Conservation (phyloP, 2,797 vertebrate genomes). For the Kryptopterus vitreolus region DNA sequence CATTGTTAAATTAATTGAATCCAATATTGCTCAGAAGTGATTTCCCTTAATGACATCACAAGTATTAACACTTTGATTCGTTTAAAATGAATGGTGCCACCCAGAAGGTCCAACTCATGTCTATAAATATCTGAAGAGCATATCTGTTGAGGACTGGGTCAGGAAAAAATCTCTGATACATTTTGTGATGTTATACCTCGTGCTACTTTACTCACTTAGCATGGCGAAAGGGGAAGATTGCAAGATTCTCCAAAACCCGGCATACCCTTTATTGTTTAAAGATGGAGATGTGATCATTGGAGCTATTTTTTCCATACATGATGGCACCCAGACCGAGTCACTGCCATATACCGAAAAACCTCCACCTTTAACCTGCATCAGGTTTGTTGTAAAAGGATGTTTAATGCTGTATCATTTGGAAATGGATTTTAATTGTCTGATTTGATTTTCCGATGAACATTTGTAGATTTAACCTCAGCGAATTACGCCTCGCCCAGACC, state of each 20-base stretch:
- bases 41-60: constrained; percentile 11
- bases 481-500: constrained; percentile 37
- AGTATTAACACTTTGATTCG: constrained; percentile 20
- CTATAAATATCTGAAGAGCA: constrained; percentile 23
- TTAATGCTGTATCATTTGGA: neutral
- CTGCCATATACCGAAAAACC: constrained; percentile 68
- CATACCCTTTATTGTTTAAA: constrained; percentile 67
- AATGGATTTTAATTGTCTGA: no score
- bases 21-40: neutral
- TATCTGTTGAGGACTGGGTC: neutral
- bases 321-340: constrained; percentile 62
- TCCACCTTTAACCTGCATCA: constrained; percentile 64
- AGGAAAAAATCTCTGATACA: neutral
- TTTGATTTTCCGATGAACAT: neutral
- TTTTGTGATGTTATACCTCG: constrained; percentile 49
- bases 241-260: constrained; percentile 61
- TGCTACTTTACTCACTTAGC: constrained; percentile 40
- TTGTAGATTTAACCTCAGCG: constrained; percentile 48
- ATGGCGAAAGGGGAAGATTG: constrained; percentile 57
- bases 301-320: constrained; percentile 74
- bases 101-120: neutral
- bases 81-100: neutral
- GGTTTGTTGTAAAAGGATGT: constrained; percentile 60
- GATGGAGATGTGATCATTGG: constrained; percentile 69
- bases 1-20: neutral